These are phyloP conservation scores for Sebastes diploproa DNA, from an alignment of 2,797 vertebrate species.

Conservation along the genomic window DNA sequence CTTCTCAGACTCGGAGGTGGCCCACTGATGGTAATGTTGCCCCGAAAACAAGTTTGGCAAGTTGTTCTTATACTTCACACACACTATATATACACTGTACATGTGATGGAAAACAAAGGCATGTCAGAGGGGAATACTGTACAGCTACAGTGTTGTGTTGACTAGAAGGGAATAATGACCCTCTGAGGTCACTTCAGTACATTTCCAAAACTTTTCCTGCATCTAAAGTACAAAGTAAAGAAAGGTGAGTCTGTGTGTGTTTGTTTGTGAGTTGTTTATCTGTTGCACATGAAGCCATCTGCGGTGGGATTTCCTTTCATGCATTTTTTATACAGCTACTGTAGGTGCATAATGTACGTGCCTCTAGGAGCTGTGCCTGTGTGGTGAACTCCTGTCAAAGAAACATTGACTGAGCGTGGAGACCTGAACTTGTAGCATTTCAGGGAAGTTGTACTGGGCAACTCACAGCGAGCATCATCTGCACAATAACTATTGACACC, in stretches of 20 bases:
- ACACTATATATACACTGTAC: background rate
- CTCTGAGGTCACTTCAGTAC: background rate
- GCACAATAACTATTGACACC: background rate
- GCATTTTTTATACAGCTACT: slow-evolving; percentile 41
- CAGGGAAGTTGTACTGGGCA: slow-evolving; percentile 7
- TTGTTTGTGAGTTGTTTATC: background rate
- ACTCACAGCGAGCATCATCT: background rate
- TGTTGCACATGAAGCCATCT: background rate
- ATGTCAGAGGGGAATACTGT: background rate
- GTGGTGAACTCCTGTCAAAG: background rate
- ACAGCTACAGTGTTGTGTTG: background rate
- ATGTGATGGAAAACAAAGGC: background rate
- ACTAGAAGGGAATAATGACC: background rate
- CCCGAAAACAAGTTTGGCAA: background rate
- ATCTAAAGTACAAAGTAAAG: background rate
- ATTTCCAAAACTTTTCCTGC: background rate
- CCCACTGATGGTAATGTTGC: background rate
- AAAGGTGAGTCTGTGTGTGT: background rate
- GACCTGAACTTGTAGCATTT: background rate
- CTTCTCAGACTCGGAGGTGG: no score
- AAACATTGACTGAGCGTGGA: background rate
- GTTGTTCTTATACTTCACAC: background rate
- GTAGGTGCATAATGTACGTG: background rate
- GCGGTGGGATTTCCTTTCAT: slow-evolving; percentile 4
- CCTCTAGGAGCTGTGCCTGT: background rate